These are phyloP conservation scores for Synanthedon myopaeformis DNA, from an alignment of 2,888 invertebrate species.

Conservation along the genomic window DNA sequence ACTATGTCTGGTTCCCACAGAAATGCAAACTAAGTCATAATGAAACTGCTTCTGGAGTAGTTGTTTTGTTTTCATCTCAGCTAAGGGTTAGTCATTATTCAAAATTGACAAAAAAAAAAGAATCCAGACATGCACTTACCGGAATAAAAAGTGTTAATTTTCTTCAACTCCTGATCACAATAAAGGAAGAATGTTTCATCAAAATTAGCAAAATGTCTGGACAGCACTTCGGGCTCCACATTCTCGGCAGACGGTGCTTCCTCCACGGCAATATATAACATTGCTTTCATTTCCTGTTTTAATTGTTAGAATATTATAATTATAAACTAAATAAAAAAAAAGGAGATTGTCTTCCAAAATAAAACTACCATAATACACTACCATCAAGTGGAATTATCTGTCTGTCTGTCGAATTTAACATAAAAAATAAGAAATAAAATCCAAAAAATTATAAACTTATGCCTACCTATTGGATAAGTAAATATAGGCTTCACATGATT, in stretches of 20 bases:
- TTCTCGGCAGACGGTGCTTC: constrained; percentile 92
- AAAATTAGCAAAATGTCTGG: constrained; percentile 91
- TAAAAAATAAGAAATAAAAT: no score
- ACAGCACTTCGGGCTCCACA: constrained; percentile 88
- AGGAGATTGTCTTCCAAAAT: no score
- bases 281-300: constrained; percentile 92
- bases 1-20: no score
- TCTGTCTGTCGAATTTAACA: no score
- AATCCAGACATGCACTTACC: constrained; percentile 55
- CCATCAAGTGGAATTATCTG: no score
- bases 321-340: neutral
- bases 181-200: constrained; percentile 96
- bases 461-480: no score
- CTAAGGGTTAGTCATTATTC: neutral
- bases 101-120: neutral
- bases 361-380: no score
- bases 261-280: constrained; percentile 92
- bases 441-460: no score
- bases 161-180: constrained; percentile 94
- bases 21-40: no score
- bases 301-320: neutral
- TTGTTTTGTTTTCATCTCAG: no score
- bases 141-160: constrained; percentile 97
- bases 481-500: no score
- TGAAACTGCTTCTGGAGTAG: no score